Conservation (phyloP, 2,113 vertebrate genomes). For the Sander vitreus region DNA sequence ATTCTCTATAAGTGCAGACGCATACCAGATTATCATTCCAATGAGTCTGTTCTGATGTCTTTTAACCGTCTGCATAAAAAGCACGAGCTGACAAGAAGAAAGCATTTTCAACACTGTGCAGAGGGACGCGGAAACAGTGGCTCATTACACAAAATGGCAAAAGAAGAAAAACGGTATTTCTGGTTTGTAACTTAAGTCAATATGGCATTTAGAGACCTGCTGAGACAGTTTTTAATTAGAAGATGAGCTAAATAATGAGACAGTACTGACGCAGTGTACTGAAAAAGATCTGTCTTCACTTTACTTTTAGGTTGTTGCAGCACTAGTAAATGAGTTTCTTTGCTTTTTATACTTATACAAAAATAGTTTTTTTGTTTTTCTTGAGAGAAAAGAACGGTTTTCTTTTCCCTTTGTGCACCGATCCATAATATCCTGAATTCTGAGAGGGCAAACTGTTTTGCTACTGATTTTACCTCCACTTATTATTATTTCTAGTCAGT, state of each 20-base stretch:
- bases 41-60: conserved; percentile 57
- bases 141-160: conserved; percentile 70
- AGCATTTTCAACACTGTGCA: not conserved
- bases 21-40: conserved; percentile 62
- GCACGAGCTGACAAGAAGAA: conserved; percentile 1
- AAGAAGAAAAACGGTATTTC: conserved; percentile 52
- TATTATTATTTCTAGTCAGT: not conserved
- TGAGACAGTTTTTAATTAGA: conserved; percentile 64
- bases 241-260: conserved; percentile 60
- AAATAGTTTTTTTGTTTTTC: not conserved
- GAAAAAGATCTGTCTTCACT: conserved; percentile 35
- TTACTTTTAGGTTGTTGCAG: conserved; percentile 3
- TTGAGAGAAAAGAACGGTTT: not conserved
- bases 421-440: not conserved
- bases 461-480: not conserved
- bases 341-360: conserved; percentile 18
- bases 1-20: conserved; percentile 62
- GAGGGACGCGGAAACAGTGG: conserved; percentile 24
- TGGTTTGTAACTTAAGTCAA: conserved; percentile 70
- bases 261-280: conserved; percentile 28
- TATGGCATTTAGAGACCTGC: conserved; percentile 60
- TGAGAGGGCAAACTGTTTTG: not conserved
- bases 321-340: conserved; percentile 11
- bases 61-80: conserved; percentile 11
- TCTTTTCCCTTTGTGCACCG: not conserved